Percentiles rank a stretch among this genome's conserved stretches.
Evolutionary conservation across 1,140 invertebrate species (phyloP).

Genomic region (Saxidomus purpurata): DNA sequence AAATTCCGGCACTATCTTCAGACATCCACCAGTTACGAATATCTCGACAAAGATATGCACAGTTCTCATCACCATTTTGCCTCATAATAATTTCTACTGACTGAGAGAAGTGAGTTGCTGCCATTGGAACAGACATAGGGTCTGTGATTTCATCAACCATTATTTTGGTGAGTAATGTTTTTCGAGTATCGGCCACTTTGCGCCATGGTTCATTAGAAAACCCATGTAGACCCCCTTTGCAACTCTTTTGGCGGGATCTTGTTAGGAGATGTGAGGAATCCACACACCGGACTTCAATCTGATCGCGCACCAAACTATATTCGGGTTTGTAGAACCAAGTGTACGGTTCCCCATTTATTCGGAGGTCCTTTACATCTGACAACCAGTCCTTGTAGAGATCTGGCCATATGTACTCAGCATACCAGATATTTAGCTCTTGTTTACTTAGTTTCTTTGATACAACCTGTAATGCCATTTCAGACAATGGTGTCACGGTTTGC

Average conservation of each 20-base stretch:
- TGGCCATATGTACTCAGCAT: background rate
- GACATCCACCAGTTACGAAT: conserved; percentile 54
- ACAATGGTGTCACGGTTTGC: background rate
- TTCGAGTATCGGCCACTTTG: background rate
- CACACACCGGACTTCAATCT: conserved; percentile 41
- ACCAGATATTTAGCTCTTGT: background rate
- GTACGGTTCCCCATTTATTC: background rate
- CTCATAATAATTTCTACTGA: conserved; percentile 31
- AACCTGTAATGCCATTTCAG: background rate
- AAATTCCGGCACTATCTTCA: conserved; percentile 44
- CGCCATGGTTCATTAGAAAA: conserved; percentile 20
- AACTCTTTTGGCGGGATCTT: conserved; percentile 2
- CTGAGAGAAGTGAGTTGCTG: conserved; percentile 38
- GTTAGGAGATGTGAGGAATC: conserved; percentile 53
- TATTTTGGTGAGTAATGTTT: conserved; percentile 19
- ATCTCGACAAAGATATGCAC: conserved; percentile 24
- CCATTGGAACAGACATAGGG: conserved; percentile 41
- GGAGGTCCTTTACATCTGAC: background rate
- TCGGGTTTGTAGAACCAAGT: conserved; percentile 51
- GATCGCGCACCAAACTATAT: background rate
- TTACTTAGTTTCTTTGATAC: background rate
- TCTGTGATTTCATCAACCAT: conserved; percentile 56
- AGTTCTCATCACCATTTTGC: conserved; percentile 8
- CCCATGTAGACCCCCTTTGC: conserved; percentile 25
- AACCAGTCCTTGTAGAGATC: background rate